A percentile compares a stretch with the other conserved stretches of the same genome.
Evolutionary conservation across 2,113 vertebrate species (phyloP).

Genomic region (Steatornis caripensis): DNA sequence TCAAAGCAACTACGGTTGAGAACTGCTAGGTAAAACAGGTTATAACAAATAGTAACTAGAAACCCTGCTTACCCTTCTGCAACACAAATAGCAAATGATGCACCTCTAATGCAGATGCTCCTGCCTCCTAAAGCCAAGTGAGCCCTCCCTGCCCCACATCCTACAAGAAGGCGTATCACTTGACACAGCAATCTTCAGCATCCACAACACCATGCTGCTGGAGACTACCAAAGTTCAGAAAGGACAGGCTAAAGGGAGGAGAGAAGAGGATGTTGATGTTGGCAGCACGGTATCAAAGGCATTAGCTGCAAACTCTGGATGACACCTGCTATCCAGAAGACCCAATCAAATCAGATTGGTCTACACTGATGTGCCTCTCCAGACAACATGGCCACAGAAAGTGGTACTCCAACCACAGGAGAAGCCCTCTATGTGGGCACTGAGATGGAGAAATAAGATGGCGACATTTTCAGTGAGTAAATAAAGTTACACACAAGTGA

Average conservation of each 20-base stretch:
- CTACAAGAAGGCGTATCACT: fast-evolving
- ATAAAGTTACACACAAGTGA: not conserved
- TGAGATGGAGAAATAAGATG: not conserved
- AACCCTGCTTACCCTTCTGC: not conserved
- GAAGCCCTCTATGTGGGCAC: not conserved
- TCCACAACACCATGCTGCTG: fast-evolving
- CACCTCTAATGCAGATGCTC: not conserved
- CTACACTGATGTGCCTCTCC: not conserved
- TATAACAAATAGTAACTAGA: not conserved
- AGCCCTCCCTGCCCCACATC: not conserved
- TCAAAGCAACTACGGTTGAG: not conserved
- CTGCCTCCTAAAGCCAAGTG: not conserved
- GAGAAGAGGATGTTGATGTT: not conserved
- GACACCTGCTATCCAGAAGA: not conserved
- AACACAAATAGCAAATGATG: not conserved
- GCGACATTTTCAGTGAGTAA: not conserved
- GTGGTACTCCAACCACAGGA: not conserved
- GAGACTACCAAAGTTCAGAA: not conserved
- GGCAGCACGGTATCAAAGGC: not conserved
- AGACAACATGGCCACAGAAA: not conserved
- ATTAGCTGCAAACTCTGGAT: not conserved
- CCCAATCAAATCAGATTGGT: not conserved
- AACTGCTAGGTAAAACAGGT: not conserved
- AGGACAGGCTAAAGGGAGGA: not conserved
- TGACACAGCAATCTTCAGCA: not conserved